Evolutionary conservation across 2,888 invertebrate species (phyloP), one percentile per base, ranked within the genome.

Genomic region (Caenorhabditis sp.): DNA sequence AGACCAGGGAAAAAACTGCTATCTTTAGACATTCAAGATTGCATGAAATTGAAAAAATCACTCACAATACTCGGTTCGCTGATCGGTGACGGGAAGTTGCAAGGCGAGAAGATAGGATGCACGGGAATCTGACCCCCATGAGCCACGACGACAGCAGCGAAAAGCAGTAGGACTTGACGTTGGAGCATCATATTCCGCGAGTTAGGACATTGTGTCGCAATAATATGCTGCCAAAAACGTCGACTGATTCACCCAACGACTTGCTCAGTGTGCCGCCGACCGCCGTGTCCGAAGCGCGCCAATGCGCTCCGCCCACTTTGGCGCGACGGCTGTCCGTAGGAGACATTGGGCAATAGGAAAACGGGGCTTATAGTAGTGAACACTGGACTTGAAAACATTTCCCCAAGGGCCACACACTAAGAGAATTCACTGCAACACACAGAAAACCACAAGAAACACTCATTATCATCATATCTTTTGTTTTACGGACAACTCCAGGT

Each of bases 81-180:
- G 62, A 85, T 69, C 35, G 87, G 87, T 3, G 87, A 81, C 37
- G 87, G 87, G 65, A 87, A 87, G 44, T 85, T 84, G 78, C 87
- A 87, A n/a, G 87, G 85, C 50, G 85, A 79, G 67, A 82, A 87
- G 58, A 87, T 85, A 22, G 87, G 87, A 53, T 78, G 80, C 40
- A 85, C 67, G 26, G 85, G 83, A 47, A 85, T 80, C 67, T 87
- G 87, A 35, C 81, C 76, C 53, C 60, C 81, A 47, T 55, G 60
- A 51, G 58, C 56, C 28, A 55, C 53, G 50, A 50, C 47, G 28
- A 47, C 47, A 32, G 50, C 47, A 32, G 58, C 64, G 20, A 51
- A 37, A 26, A 77, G 44, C 24, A 44, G 32, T 9, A 15, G 56
- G 47, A 65, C 18, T 47, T 28, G 53, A 26, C 62, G 37, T 35